Conservation (phyloP, 2,797 vertebrate species). For the Pagetopsis macropterus region DNA sequence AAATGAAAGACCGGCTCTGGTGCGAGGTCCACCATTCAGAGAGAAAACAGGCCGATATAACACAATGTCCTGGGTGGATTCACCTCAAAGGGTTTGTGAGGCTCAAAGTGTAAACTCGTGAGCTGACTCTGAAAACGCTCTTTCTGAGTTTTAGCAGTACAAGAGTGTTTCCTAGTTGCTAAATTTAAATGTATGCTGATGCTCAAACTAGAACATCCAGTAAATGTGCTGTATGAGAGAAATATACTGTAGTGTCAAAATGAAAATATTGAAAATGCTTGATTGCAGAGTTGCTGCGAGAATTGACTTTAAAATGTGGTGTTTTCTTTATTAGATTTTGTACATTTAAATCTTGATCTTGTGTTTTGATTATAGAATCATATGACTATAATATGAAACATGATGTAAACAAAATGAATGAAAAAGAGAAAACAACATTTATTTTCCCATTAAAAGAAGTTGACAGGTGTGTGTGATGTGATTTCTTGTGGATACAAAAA, state of each 20-base stretch:
- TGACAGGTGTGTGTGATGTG: conserved; percentile 16
- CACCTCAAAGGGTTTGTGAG: conserved; percentile 7
- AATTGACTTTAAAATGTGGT: neutral
- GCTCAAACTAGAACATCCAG: conserved; percentile 2
- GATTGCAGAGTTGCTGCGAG: neutral
- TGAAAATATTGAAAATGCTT: neutral
- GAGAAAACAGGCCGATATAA: conserved; percentile 23
- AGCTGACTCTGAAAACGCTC: conserved; percentile 8
- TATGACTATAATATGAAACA: conserved; percentile 11
- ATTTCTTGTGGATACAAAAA: conserved; percentile 28
- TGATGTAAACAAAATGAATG: neutral
- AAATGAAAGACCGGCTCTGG: conserved; percentile 6
- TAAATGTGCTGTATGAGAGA: neutral
- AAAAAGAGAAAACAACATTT: neutral
- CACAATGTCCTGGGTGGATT: conserved; percentile 33
- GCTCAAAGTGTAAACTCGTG: conserved; percentile 12
- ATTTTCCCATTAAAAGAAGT: conserved; percentile 11
- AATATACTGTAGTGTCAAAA: neutral
- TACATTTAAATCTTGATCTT: neutral
- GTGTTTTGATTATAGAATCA: neutral
- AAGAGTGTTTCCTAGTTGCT: neutral
- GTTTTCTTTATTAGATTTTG: conserved; percentile 3
- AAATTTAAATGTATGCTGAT: no score
- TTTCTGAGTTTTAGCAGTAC: conserved; percentile 1
- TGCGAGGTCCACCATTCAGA: neutral